Evolutionary conservation across 2,797 vertebrate species (phyloP), one percentile per base, ranked within the genome.

Genomic region (Spinibarbus caldwelli): DNA sequence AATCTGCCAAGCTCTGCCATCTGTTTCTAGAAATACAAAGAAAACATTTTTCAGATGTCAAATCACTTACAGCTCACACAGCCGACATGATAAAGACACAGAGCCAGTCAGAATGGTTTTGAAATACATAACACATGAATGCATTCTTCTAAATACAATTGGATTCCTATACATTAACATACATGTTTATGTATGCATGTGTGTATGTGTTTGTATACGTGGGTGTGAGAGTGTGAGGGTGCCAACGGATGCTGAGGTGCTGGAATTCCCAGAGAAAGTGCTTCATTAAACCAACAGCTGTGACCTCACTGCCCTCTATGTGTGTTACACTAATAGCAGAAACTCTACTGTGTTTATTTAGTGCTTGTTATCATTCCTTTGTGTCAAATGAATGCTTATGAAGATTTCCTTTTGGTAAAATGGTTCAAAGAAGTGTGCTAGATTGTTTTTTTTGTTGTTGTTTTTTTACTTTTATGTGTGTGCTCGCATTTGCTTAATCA

Each of bases 231-330:
- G 17, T 66, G 62, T 34, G 3, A 66, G 64, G 64, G 64, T 67
- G 64, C 64, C 64, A 66, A 66, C 3, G 29, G 15, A 34, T 34
- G 15, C 62, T 8, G 64, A 67, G 62, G 45, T 84, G 45, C 45
- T 64, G 10, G n/a, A 78, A 67, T 45, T 79, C 49, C 75, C 36
- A 11, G 3, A 49, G 77, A 62, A 70, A 45, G 15, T 21, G 76
- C 66, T 79, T 85, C 38, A 79, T 85, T 71, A 71, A 43, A 77
- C 31, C 82, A 84, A 43, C 83, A 84, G 75, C 66, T 71, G 76
- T 26, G 66, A 45, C 21, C 52, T 9, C 9, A 31, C 52, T 36
- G 31, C 31, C 17, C 64, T 36, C 64, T 36, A n/a, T 11, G 7
- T 72, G 38, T 72, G 68, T 19, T 21, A 15, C 7, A 57, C 17